Percentiles rank a stretch among this genome's conserved stretches.
Evolutionary conservation across 2,888 invertebrate genomes (phyloP).

Genomic region (Timema cristinae): DNA sequence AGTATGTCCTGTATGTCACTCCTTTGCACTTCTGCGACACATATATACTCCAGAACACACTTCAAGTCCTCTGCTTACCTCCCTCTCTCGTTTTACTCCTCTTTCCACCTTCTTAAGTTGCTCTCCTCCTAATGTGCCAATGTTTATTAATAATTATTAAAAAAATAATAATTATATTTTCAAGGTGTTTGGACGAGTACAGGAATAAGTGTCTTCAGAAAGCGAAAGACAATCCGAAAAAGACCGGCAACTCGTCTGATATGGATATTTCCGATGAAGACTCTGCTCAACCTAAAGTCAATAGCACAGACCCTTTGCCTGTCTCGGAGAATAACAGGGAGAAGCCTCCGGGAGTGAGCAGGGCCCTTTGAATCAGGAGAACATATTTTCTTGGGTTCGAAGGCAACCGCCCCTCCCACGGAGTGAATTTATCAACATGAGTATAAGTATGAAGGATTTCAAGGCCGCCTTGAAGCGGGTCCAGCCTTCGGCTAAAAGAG

Average conservation of each 20-base stretch:
- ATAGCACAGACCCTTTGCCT: conserved; percentile 4
- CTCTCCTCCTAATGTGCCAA: too few relatives aligned
- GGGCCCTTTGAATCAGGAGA: conserved; percentile 35
- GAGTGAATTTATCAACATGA: conserved; percentile 60
- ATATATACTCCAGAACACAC: too few relatives aligned
- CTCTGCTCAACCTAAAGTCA: conserved; percentile 8
- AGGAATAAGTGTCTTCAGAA: too few relatives aligned
- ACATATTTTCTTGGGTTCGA: conserved; percentile 63
- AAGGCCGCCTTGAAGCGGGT: conserved; percentile 71
- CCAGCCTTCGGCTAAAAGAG: conserved; percentile 91
- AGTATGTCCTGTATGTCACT: too few relatives aligned
- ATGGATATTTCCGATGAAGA: conserved; percentile 16
- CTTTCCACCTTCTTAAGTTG: too few relatives aligned
- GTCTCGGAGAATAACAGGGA: not conserved
- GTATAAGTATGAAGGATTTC: conserved; percentile 72
- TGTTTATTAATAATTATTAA: too few relatives aligned
- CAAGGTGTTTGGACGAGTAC: too few relatives aligned
- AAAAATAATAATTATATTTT: too few relatives aligned
- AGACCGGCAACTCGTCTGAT: not conserved
- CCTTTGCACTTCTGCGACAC: too few relatives aligned
- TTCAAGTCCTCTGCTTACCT: too few relatives aligned
- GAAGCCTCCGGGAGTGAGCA: not conserved
- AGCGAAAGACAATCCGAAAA: conserved; percentile 27
- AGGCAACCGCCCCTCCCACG: conserved; percentile 57
- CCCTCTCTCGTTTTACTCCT: too few relatives aligned